A percentile compares a stretch with the other conserved stretches of the same genome.
These are phyloP conservation scores for Drosophila nebulosa DNA, from an alignment of 1,140 invertebrate species.

Conservation along the genomic window DNA sequence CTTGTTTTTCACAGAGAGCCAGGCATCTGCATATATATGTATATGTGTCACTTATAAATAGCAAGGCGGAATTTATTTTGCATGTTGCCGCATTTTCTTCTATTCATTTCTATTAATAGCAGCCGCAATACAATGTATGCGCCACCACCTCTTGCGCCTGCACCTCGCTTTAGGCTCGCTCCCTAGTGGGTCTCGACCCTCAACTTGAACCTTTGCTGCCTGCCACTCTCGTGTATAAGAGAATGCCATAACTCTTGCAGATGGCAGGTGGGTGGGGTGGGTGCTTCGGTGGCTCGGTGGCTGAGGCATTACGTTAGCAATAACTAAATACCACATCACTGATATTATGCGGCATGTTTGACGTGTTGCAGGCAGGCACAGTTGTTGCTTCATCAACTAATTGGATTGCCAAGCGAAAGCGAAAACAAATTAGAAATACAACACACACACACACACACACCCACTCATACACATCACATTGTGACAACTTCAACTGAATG, in stretches of 20 bases:
- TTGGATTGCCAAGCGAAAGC: slow-evolving; percentile 36
- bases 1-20: not conserved
- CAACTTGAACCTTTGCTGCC: slow-evolving; percentile 58
- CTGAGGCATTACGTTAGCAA: slow-evolving; percentile 17
- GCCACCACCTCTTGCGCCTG: not conserved
- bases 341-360: slow-evolving; percentile 33
- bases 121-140: not conserved
- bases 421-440: slow-evolving; percentile 13
- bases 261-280: not conserved
- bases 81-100: slow-evolving; percentile 35
- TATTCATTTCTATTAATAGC: slow-evolving; percentile 49
- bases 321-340: slow-evolving; percentile 22
- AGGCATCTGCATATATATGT: not conserved
- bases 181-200: slow-evolving; percentile 37
- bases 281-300: too few species aligned
- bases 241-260: slow-evolving; percentile 21
- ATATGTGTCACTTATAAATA: slow-evolving; percentile 9
- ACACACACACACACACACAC: not conserved
- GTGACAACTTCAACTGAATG: not conserved
- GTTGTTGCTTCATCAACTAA: slow-evolving; percentile 46
- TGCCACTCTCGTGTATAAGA: not conserved
- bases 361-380: slow-evolving; percentile 5
- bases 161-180: slow-evolving; percentile 19
- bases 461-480: too few species aligned
- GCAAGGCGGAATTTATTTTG: slow-evolving; percentile 24